Percentiles rank a stretch among this genome's conserved stretches.
Conservation (phyloP, 1,140 invertebrate species). For the Aphelinus certus region DNA sequence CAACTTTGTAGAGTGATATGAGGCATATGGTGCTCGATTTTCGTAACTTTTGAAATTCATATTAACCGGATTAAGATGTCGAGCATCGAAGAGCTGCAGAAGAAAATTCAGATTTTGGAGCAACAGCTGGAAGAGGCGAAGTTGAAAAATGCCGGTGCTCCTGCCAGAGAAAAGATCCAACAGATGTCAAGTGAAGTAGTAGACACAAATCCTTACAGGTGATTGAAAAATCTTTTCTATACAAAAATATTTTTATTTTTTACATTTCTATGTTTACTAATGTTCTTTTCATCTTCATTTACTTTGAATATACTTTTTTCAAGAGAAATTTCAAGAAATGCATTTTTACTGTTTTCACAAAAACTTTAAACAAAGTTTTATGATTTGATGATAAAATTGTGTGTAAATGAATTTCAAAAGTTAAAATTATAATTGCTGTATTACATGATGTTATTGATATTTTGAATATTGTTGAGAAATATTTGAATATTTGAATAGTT, state of each 20-base stretch:
- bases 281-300: slow-evolving; percentile 7
- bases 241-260: not conserved
- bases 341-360: too few relatives aligned
- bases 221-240: not conserved
- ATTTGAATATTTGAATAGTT: not conserved
- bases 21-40: slow-evolving; percentile 26
- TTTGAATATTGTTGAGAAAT: too few relatives aligned
- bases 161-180: slow-evolving; percentile 66
- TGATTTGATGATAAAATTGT: too few relatives aligned
- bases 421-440: too few relatives aligned
- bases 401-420: too few relatives aligned
- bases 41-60: not conserved
- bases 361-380: too few relatives aligned
- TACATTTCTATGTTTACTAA: too few relatives aligned
- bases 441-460: too few relatives aligned
- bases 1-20: not conserved
- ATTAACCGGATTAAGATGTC: slow-evolving; percentile 42
- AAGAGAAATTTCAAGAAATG: slow-evolving; percentile 10
- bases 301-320: slow-evolving; percentile 15
- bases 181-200: slow-evolving; percentile 89
- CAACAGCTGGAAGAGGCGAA: slow-evolving; percentile 64
- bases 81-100: slow-evolving; percentile 52
- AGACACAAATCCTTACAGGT: slow-evolving; percentile 99
- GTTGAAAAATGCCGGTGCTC: slow-evolving; percentile 49
- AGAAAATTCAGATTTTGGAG: slow-evolving; percentile 68